Conservation (phyloP, 1,140 invertebrate genomes). For the Uloborus diversus region DNA sequence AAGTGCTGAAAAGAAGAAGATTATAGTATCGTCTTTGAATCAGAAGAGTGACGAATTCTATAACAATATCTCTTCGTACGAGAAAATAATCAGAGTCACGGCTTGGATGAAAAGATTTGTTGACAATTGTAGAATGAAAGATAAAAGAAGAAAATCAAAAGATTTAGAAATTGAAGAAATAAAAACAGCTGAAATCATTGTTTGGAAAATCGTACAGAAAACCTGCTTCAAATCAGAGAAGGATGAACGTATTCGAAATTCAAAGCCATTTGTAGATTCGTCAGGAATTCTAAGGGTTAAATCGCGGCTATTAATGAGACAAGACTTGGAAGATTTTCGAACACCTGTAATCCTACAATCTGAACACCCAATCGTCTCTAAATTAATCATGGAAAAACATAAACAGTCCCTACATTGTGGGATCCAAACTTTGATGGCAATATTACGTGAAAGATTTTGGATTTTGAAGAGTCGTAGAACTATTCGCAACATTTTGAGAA, state of each 20-base stretch:
- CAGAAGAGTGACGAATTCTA: too few relatives aligned
- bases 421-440: background rate
- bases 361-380: background rate
- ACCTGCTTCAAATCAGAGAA: background rate
- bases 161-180: background rate
- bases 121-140: background rate
- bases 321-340: background rate
- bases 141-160: background rate
- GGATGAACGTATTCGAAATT: background rate
- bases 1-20: too few relatives aligned
- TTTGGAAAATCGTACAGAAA: background rate
- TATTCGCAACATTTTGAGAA: background rate
- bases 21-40: too few relatives aligned
- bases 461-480: constrained; percentile 33
- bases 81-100: background rate
- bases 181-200: background rate
- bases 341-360: background rate
- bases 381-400: background rate
- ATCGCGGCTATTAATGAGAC: background rate
- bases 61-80: too few relatives aligned
- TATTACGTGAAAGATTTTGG: constrained; percentile 54
- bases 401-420: background rate
- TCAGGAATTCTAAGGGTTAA: background rate
- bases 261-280: background rate
- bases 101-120: background rate